These are phyloP conservation scores for Pissodes strobi DNA, from an alignment of 1,140 invertebrate genomes.

Conservation along the genomic window DNA sequence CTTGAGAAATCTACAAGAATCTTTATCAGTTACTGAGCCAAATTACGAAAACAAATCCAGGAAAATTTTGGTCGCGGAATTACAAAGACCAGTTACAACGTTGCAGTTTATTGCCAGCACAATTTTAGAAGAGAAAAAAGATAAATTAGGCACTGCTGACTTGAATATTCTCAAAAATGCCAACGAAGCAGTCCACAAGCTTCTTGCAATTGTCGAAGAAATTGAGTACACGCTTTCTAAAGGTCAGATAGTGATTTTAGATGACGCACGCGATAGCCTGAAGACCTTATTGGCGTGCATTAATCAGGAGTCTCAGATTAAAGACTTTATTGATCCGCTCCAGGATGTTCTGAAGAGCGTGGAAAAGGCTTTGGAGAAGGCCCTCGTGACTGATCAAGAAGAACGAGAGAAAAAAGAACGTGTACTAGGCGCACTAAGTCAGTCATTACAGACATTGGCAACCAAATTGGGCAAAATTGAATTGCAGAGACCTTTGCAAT, in stretches of 20 bases:
- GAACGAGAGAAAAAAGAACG: constrained; percentile 50
- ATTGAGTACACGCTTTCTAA: constrained; percentile 29
- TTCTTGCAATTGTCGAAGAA: constrained; percentile 37
- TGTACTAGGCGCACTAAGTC: constrained; percentile 23
- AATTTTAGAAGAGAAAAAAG: constrained; percentile 48
- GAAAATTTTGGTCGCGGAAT: constrained; percentile 43
- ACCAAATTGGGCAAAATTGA: constrained; percentile 1
- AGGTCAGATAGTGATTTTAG: constrained; percentile 35
- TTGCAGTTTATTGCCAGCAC: constrained; percentile 49
- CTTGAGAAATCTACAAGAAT: constrained; percentile 48
- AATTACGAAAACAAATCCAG: constrained; percentile 38
- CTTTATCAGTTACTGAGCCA: constrained; percentile 33
- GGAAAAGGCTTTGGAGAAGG: constrained; percentile 55
- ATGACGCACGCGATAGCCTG: constrained; percentile 40
- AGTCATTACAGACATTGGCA: constrained; percentile 37
- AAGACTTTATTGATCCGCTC: constrained; percentile 55
- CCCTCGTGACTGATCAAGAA: constrained; percentile 29
- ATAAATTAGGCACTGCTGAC: constrained; percentile 46
- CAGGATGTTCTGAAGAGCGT: constrained; percentile 58
- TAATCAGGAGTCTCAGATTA: constrained; percentile 52
- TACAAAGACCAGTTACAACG: constrained; percentile 48
- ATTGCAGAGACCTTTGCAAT: constrained; percentile 38
- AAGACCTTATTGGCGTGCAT: constrained; percentile 48
- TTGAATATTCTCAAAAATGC: constrained; percentile 41
- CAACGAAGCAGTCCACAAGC: constrained; percentile 35